phyloP scores from a whole-genome alignment of 2,113 vertebrate species.

The Podiceps cristatus region DNA sequence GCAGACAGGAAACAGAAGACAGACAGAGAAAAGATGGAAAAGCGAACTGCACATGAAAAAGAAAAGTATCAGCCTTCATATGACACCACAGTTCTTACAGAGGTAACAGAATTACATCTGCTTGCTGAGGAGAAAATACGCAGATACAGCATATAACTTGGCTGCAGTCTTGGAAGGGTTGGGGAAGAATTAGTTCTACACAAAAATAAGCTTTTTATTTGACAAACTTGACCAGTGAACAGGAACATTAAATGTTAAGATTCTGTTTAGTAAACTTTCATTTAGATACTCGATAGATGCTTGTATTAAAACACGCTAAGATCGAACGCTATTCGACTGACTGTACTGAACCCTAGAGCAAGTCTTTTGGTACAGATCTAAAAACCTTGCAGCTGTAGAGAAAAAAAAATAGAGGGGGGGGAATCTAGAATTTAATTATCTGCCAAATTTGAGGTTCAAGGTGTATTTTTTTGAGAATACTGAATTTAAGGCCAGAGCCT shows the following conservation, averaged over 20 bases:
- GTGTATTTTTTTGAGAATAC: neutral
- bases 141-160: neutral
- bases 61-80: slow-evolving; percentile 87
- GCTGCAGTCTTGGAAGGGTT: neutral
- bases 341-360: neutral
- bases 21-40: slow-evolving; percentile 88
- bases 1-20: slow-evolving; percentile 88
- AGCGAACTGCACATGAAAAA: slow-evolving; percentile 83
- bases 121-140: neutral
- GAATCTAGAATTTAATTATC: neutral
- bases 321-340: neutral
- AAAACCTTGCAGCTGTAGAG: neutral
- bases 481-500: slow-evolving; percentile 57
- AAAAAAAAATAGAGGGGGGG: neutral
- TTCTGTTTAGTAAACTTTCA: neutral
- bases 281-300: neutral
- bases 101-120: slow-evolving; percentile 71
- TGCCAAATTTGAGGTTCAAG: neutral
- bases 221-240: neutral
- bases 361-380: neutral
- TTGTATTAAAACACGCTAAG: neutral
- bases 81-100: slow-evolving; percentile 85
- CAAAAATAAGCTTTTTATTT: neutral
- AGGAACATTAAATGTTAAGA: neutral
- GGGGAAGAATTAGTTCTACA: neutral